Percentiles rank a stretch among this genome's conserved stretches.
These are phyloP conservation scores for Lysandra coridon DNA, from an alignment of 2,888 invertebrate genomes.

Conservation along the genomic window DNA sequence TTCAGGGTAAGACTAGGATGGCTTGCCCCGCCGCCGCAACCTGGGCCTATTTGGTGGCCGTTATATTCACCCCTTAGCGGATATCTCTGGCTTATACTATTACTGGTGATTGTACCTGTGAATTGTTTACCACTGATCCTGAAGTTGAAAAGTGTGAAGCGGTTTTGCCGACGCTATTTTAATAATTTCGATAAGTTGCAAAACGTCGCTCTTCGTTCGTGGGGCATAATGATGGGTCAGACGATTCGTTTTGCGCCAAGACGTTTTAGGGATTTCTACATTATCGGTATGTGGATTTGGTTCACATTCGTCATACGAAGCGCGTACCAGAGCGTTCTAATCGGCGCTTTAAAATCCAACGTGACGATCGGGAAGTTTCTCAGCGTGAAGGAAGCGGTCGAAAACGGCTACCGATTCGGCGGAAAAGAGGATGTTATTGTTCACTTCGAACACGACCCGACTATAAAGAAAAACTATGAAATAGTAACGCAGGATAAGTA, in stretches of 20 bases:
- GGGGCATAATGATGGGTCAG: slow-evolving; percentile 64
- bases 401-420: slow-evolving; percentile 57
- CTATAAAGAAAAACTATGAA: slow-evolving; percentile 54
- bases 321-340: slow-evolving; percentile 65
- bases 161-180: slow-evolving; percentile 53
- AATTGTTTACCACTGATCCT: slow-evolving; percentile 55
- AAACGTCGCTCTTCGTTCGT: slow-evolving; percentile 55
- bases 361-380: slow-evolving; percentile 54
- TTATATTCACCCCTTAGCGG: slow-evolving; percentile 61
- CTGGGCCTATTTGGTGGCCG: slow-evolving; percentile 59
- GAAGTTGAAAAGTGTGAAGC: slow-evolving; percentile 50
- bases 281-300: slow-evolving; percentile 63
- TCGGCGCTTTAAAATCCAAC: slow-evolving; percentile 63
- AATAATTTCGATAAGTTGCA: slow-evolving; percentile 53
- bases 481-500: slow-evolving; percentile 56
- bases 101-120: slow-evolving; percentile 53
- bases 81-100: slow-evolving; percentile 58
- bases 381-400: slow-evolving; percentile 54
- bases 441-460: slow-evolving; percentile 61
- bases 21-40: slow-evolving; percentile 58
- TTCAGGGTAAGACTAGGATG: slow-evolving; percentile 60
- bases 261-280: slow-evolving; percentile 64
- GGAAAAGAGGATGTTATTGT: slow-evolving; percentile 57
- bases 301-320: slow-evolving; percentile 64
- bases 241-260: slow-evolving; percentile 56